Evolutionary conservation across 2,888 invertebrate genomes (phyloP), one percentile per base, ranked within the genome.

Genomic region (Candidula unifasciata): DNA sequence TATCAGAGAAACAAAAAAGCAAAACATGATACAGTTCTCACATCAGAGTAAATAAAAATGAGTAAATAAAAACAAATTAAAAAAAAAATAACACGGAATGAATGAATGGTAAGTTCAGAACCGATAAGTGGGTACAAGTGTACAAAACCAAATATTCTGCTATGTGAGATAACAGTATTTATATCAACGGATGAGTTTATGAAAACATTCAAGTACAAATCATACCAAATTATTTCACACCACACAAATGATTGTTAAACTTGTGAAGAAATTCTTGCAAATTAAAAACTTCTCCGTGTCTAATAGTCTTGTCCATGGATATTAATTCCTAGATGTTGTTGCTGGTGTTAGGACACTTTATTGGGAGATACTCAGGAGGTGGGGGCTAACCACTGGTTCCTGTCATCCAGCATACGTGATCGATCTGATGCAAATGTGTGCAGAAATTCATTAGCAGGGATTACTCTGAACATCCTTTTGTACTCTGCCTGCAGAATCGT

Each of bases 361-460:
- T 44, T 44, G 13, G 13, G 44, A 44, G 8, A 44, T 44, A 44
- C 13, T 44, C 6, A 44, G 44, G 44, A 44, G 44, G 44, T 44
- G 13, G 97, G 96, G 93, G 97, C 97, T 90, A 97, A 96, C 97
- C 97, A 98, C 81, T 96, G 96, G 3, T 97, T 97, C 94, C 97
- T 97, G 81, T 96, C 96, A 92, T 97, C 83, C 92, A 96, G 96
- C 98, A 98, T 98, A 94, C 85, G 98, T 88, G 97, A 96, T 88
- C 98, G 95, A 94, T 98, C 97, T 64, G 98, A 98, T n/a, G 97
- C 96, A 95, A 98, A 98, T 91, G 96, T 96, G 92, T 96, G 95
- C 91, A 98, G 94, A 94, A 96, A 98, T 91, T 95, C 95, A 92
- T 95, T 95, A 81, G 97, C 97, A 91, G 96, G 95, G 91, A 97